Evolutionary conservation across 2,113 vertebrate species (phyloP), one percentile per base, ranked within the genome.

Genomic region (Neomonachus schauinslandi): DNA sequence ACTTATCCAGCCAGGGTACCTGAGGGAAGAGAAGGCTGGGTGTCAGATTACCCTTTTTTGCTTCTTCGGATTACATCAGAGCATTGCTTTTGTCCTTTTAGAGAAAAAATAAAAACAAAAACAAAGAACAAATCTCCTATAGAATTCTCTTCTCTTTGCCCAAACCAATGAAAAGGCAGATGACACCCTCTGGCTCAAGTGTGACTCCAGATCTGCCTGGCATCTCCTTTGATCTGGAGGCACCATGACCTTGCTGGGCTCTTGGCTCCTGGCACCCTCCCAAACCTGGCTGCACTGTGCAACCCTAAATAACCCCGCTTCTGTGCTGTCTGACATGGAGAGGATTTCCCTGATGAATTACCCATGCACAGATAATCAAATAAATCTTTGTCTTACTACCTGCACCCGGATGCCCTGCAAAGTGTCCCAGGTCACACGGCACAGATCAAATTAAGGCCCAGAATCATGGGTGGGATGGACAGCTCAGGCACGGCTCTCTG

Each of bases 261-360:
- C 42, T 51, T 63, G 61, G 82, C 83, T 94, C 36, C 95, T 61
- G 95, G 92, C 92, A n/a, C 2, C 49, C 33, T 91, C 85, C 86
- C 93, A 74, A 69, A 61, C 19, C 14, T 0, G 5, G 24, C 0
- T 7, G 46, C 46, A 4, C 63, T 2, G 8, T 36, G 39, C 61
- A 72, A 74, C 89, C 87, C 89, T 88, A 93, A 97, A 97, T 93
- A 96, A 89, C 95, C 61, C 96, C 0, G 0, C 59, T 72, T 26
- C 63, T 80, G 67, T 7, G 0, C 92, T 59, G 26, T 16, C 82
- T 63, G 89, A 94, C 95, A 46, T 57, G 28, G 59, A 92, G 61
- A 63, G 63, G 74, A 33, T 95, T 97, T 95, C 97, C 92, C 98
- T 97, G 98, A 96, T 95, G 95, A 77, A 96, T 95, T 96, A 22